These are phyloP conservation scores for Maniola hyperantus DNA, from an alignment of 2,888 invertebrate genomes.

Conservation along the genomic window DNA sequence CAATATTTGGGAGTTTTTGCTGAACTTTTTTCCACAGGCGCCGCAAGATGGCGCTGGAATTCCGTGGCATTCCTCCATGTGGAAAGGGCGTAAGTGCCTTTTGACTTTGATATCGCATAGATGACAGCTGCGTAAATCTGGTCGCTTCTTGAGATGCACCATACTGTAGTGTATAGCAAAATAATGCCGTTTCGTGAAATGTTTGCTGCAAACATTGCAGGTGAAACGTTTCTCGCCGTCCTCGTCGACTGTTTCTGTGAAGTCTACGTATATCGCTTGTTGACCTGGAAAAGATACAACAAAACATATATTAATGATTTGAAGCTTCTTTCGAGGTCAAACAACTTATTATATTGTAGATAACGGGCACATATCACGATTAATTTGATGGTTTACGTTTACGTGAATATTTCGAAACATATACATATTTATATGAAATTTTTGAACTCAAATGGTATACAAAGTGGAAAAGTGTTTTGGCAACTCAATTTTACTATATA, in stretches of 20 bases:
- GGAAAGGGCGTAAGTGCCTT: too few relatives aligned
- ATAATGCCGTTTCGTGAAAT: conserved; percentile 54
- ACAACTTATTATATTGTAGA: too few relatives aligned
- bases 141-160: conserved; percentile 56
- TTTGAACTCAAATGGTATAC: too few relatives aligned
- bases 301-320: too few relatives aligned
- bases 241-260: conserved; percentile 30
- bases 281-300: conserved; percentile 26
- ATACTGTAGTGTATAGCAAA: too few relatives aligned
- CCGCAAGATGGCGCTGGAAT: conserved; percentile 51
- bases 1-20: conserved; percentile 51
- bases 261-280: conserved; percentile 9
- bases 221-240: conserved; percentile 39
- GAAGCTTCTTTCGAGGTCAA: too few relatives aligned
- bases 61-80: conserved; percentile 52
- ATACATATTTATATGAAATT: too few relatives aligned
- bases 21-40: conserved; percentile 57
- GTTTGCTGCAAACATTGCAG: conserved; percentile 50
- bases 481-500: too few relatives aligned
- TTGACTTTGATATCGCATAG: conserved; percentile 52
- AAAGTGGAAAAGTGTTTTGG: too few relatives aligned
- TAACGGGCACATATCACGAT: too few relatives aligned
- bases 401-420: too few relatives aligned
- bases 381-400: too few relatives aligned
- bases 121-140: conserved; percentile 51